Base-by-base conservation (phyloP, 2,888 invertebrate species). In the Pseudolycoriella hygida region DNA sequence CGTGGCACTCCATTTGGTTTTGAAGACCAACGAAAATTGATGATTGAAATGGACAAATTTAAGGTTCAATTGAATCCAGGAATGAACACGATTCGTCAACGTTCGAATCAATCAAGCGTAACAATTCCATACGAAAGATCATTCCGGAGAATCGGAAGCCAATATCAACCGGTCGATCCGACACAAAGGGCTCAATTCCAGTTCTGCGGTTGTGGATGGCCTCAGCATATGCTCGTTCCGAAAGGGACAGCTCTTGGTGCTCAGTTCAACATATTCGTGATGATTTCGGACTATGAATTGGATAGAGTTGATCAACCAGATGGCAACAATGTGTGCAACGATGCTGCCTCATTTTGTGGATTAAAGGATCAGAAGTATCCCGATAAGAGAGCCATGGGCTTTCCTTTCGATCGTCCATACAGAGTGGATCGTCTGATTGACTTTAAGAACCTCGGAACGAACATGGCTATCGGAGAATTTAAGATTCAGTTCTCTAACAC, bases 101-200 rank as follows among this genome's bases (percentile, higher is more conserved):
- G 65, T 34, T 85, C 85, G 2, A 59, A 66, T 1, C 73, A 81
- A 12, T 86, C 88, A 0, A 77, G 81, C 1, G 78, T 89, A 25
- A 87, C 86, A 10, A 82, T 86, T 56, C 85, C 86, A 1, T 85
- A 80, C 60, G 84, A 83, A 59, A 70, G 79, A 46, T 83, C 83
- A 3, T 89, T 86, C 76, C 73, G 81, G 3, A 72, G 76, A 54
- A 58, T 80, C 50, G 79, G 80, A 52, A 56, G 58, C 1, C 63
- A 58, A 17, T 66, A 76, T 11, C 76, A 78, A 1, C 63, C 62
- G 1, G 56, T 50, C 2, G 47, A 49, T 44, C 60, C 68, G 0
- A 64, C 62, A 2, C 59, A 64, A 2, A 63, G 71, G 1, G 68
- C 67, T 0, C 17, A 44, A 34, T 46, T 43, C 17, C 46, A 40